phyloP scores from a whole-genome alignment of 1,140 invertebrate genomes.

The Manduca sexta region DNA sequence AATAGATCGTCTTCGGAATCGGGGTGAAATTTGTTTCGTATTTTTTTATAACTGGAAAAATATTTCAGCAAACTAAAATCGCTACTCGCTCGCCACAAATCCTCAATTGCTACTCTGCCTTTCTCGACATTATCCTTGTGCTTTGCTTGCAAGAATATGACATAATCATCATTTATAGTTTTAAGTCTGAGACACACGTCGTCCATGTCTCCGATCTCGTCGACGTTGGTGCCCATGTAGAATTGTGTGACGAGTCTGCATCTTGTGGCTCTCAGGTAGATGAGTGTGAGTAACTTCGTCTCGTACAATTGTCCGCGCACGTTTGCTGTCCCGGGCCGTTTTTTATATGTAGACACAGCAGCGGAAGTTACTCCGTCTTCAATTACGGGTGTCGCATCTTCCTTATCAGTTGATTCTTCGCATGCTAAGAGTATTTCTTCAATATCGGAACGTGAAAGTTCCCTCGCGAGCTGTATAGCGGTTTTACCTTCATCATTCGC shows the following conservation, averaged over 20 bases:
- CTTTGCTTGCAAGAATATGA: slow-evolving; percentile 13
- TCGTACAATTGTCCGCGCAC: slow-evolving; percentile 7
- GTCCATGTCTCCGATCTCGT: slow-evolving; percentile 2
- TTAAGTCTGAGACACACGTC: slow-evolving; percentile 4
- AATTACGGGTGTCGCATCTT: too few species aligned
- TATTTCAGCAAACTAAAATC: slow-evolving; percentile 5
- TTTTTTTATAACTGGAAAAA: slow-evolving; percentile 9
- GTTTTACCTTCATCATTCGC: not conserved
- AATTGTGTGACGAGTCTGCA: not conserved
- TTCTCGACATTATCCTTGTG: slow-evolving; percentile 7
- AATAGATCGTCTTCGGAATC: not conserved
- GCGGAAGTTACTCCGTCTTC: too few species aligned
- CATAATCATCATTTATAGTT: not conserved
- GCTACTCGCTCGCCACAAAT: not conserved
- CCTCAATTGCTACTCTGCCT: not conserved
- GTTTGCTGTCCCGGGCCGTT: not conserved
- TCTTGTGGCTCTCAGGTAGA: not conserved
- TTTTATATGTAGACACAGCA: not conserved
- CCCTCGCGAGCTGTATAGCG: not conserved
- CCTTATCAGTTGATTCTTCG: too few species aligned
- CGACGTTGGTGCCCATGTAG: slow-evolving; percentile 2
- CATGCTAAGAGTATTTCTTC: too few species aligned
- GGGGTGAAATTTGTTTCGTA: slow-evolving; percentile 5
- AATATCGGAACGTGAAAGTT: not conserved
- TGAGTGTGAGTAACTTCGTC: slow-evolving; percentile 1